These are phyloP conservation scores for Piaya cayana DNA, from an alignment of 2,113 vertebrate species.

Conservation along the genomic window DNA sequence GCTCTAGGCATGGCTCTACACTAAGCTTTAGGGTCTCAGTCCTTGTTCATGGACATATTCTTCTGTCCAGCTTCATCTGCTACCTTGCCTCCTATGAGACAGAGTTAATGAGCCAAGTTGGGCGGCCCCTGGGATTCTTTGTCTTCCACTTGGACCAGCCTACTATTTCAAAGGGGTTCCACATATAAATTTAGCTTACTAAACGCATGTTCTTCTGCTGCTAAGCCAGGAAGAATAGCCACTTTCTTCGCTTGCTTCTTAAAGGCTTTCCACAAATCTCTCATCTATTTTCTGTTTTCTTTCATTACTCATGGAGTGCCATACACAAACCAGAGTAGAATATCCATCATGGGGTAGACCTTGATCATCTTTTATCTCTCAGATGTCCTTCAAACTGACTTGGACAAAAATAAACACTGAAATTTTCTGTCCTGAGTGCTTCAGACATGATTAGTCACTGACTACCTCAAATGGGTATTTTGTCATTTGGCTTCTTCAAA, in stretches of 20 bases:
- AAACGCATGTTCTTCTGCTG: not conserved
- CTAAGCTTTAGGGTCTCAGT: not conserved
- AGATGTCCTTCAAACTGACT: not conserved
- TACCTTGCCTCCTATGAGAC: not conserved
- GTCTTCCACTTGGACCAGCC: not conserved
- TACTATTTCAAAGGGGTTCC: not conserved
- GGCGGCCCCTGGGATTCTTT: not conserved
- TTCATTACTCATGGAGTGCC: not conserved
- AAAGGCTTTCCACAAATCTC: not conserved
- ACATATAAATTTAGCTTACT: not conserved
- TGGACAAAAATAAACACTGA: not conserved
- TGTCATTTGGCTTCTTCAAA: conserved; percentile 21
- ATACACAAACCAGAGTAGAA: not conserved
- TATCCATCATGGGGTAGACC: not conserved
- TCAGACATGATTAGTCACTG: not conserved
- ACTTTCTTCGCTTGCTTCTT: not conserved
- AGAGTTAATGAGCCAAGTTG: not conserved
- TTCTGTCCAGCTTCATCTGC: not conserved
- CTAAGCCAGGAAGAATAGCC: not conserved
- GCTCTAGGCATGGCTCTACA: not conserved
- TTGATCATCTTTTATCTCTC: not conserved
- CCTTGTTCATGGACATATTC: not conserved
- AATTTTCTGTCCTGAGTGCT: conserved; percentile 15
- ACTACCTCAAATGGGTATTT: conserved; percentile 34
- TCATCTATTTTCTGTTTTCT: not conserved